Base-by-base conservation (phyloP, 1,140 invertebrate species). In the Pseudomyrmex pallidus region DNA sequence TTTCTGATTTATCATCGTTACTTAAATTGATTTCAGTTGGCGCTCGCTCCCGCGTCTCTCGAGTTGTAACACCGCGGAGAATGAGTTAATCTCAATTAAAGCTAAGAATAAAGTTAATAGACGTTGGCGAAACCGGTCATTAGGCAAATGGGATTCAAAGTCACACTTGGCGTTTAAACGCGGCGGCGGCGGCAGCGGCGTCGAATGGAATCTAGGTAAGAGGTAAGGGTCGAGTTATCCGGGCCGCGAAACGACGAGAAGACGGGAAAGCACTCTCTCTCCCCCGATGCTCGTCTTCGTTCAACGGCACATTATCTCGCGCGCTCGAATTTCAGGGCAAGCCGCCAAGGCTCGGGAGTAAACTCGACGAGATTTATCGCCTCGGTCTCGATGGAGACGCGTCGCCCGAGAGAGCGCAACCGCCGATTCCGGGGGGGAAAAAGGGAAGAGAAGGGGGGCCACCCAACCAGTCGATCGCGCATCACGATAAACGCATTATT, bases 401-500 rank as follows among this genome's bases (percentile, higher is more conserved):
- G 74, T 77, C 85, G 83, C 78, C 56, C 54, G 66, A 83, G 72
- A 83, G 82, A 84, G 63, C 86, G 62, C 61, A 52, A 64, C 20
- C 46, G 73, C 46, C 63, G 83, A 88, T 84, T 86, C 87, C 35
- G 35, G 35, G 35, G 35, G 35, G 7, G 5, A 0, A 35, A 35
- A 0, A 35, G 35, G 4, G 7, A 35, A 35, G 35, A 0, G 35
- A 35, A 35, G 35, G 35, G 66, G 54, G 66, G 82, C 90, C 91
- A 91, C 88, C 91, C 89, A 84, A 76, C 64, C 61, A 70, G 74
- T 25, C 63, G 89, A 92, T 91, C 87, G 87, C 87, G 87, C 67
- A 85, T 74, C 84, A 62, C 85, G 91, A 92, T 92, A 91, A 89
- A 89, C 82, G 90, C 78, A 92, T 92, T 93, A 94, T 92, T 93